These are phyloP conservation scores for Diorhabda sublineata DNA, from an alignment of 1,140 invertebrate genomes.

Conservation along the genomic window DNA sequence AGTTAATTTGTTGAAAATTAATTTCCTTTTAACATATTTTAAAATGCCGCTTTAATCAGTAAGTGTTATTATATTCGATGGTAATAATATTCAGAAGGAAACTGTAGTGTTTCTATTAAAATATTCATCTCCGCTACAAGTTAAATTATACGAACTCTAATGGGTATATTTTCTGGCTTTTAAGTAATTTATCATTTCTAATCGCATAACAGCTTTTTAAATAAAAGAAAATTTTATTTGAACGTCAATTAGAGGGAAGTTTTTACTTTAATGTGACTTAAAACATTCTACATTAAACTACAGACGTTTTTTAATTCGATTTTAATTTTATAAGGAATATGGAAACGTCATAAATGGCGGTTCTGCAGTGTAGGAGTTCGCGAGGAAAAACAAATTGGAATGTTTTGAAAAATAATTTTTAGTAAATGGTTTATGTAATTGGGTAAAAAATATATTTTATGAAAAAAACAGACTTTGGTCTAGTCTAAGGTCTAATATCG, in stretches of 20 bases:
- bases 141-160: not conserved
- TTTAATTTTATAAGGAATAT: not conserved
- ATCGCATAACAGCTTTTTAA: constrained; percentile 2
- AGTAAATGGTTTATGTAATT: too few species aligned
- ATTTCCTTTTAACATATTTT: too few species aligned
- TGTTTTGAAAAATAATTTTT: too few species aligned
- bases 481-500: too few species aligned
- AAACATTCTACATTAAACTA: constrained; percentile 3
- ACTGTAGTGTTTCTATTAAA: not conserved
- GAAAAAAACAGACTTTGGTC: too few species aligned
- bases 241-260: constrained; percentile 2
- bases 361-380: too few species aligned
- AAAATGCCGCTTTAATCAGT: too few species aligned
- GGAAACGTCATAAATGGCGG: not conserved
- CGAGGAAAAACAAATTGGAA: too few species aligned
- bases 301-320: not conserved
- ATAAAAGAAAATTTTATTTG: constrained; percentile 1
- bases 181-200: not conserved
- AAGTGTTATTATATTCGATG: not conserved
- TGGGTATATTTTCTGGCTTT: constrained; percentile 1
- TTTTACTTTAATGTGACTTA: not conserved
- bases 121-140: not conserved
- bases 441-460: too few species aligned
- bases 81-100: not conserved
- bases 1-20: too few species aligned